Percentiles rank a stretch among this genome's conserved stretches.
These are phyloP conservation scores for Callithrix jacchus DNA, from an alignment of 2,113 vertebrate species.

Conservation along the genomic window DNA sequence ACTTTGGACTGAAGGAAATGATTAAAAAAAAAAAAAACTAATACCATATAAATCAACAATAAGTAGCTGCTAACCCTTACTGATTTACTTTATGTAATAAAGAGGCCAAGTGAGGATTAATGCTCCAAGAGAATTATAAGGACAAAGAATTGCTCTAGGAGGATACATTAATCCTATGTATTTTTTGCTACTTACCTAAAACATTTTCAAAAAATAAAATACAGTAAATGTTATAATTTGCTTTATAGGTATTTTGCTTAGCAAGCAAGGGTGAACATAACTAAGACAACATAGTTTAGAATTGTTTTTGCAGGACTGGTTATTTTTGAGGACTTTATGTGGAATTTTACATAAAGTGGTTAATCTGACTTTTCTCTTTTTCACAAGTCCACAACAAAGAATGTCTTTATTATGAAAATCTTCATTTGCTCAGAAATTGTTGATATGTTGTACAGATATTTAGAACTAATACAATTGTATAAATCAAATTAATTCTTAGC, in stretches of 20 bases:
- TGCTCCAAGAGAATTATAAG: conserved; percentile 38
- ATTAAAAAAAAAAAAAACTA: neutral
- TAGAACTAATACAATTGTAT: conserved; percentile 3
- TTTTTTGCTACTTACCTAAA: conserved; percentile 36
- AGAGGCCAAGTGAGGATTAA: conserved; percentile 55
- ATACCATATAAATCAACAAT: neutral
- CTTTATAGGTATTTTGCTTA: conserved; percentile 19
- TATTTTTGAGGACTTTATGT: conserved; percentile 4
- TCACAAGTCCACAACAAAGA: neutral
- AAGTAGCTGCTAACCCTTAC: neutral
- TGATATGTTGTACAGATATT: neutral
- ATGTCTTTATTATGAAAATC: neutral
- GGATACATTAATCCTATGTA: neutral
- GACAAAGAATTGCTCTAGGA: conserved; percentile 35
- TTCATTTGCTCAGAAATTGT: conserved; percentile 38
- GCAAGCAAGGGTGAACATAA: neutral
- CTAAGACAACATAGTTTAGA: neutral
- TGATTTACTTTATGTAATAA: conserved; percentile 49
- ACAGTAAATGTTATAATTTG: neutral
- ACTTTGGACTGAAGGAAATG: conserved; percentile 10
- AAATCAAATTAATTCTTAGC: conserved; percentile 22
- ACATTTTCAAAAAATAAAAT: conserved; percentile 26
- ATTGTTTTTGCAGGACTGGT: neutral
- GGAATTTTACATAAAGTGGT: conserved; percentile 11
- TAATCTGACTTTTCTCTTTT: neutral